Evolutionary conservation across 2,113 vertebrate species (phyloP).

Genomic region (Xiphias gladius): DNA sequence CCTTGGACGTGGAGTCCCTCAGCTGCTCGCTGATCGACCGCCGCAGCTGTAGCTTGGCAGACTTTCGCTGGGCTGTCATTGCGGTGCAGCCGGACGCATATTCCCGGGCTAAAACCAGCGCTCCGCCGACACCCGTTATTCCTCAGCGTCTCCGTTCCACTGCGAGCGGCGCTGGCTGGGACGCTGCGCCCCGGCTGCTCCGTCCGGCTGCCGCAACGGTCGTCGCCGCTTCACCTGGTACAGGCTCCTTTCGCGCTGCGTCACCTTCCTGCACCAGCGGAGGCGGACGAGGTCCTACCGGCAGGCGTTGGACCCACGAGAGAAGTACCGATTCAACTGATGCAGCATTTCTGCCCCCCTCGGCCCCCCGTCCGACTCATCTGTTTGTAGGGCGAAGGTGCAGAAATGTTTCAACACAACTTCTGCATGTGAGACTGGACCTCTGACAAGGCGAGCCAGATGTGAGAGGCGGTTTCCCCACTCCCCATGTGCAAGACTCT

Average conservation of each 20-base stretch:
- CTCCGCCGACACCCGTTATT: slow-evolving; percentile 15
- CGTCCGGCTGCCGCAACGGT: slow-evolving; percentile 73
- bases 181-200: slow-evolving; percentile 28
- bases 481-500: slow-evolving; percentile 24
- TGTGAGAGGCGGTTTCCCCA: slow-evolving; percentile 69
- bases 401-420: slow-evolving; percentile 56
- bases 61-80: slow-evolving; percentile 87
- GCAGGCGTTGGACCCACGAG: background rate
- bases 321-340: background rate
- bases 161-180: slow-evolving; percentile 5
- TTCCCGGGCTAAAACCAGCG: slow-evolving; percentile 54
- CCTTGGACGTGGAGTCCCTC: slow-evolving; percentile 93
- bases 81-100: slow-evolving; percentile 80
- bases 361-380: background rate
- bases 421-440: slow-evolving; percentile 55
- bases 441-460: slow-evolving; percentile 74
- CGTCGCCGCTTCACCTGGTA: slow-evolving; percentile 79
- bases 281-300: slow-evolving; percentile 22
- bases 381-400: slow-evolving; percentile 19
- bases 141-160: slow-evolving; percentile 48
- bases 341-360: slow-evolving; percentile 5
- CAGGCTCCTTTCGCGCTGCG: slow-evolving; percentile 72
- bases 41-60: slow-evolving; percentile 88
- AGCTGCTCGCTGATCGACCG: slow-evolving; percentile 96
- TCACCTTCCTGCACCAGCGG: slow-evolving; percentile 77